Evolutionary conservation across 1,140 invertebrate species (phyloP).

Genomic region (Thaumetopoea pityocampa): DNA sequence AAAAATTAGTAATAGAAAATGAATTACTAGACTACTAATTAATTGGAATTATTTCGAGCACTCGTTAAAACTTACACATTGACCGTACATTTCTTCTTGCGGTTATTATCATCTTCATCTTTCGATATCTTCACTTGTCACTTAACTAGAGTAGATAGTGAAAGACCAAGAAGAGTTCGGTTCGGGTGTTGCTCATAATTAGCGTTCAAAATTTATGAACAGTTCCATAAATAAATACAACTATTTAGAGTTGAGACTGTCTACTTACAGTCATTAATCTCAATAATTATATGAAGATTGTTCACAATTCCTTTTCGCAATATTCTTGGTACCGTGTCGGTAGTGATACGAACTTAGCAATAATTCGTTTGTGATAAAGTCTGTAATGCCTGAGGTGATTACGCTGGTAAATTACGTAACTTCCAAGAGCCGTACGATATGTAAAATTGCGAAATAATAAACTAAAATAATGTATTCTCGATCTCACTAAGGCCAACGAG

Average conservation of each 20-base stretch:
- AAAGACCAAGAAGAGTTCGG: constrained; percentile 65
- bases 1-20: constrained; percentile 67
- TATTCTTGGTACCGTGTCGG: too few species aligned
- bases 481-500: too few species aligned
- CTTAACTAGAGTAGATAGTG: constrained; percentile 65
- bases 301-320: too few species aligned
- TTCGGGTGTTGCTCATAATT: constrained; percentile 38
- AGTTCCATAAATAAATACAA: constrained; percentile 5
- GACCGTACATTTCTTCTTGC: constrained; percentile 67
- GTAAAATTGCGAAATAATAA: too few species aligned
- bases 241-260: too few species aligned
- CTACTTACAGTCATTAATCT: too few species aligned
- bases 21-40: constrained; percentile 73
- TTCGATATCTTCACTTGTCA: constrained; percentile 63
- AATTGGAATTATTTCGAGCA: constrained; percentile 71
- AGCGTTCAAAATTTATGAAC: constrained; percentile 5
- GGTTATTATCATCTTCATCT: constrained; percentile 53
- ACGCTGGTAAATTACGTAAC: too few species aligned
- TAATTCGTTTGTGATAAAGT: constrained; percentile 1
- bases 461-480: too few species aligned
- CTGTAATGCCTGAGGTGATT: too few species aligned
- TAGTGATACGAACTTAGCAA: not conserved
- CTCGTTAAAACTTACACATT: constrained; percentile 75
- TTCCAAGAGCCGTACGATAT: too few species aligned
- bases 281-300: too few species aligned